These are phyloP conservation scores for Poeciliopsis turneri DNA, from an alignment of 2,797 vertebrate genomes.

Conservation along the genomic window DNA sequence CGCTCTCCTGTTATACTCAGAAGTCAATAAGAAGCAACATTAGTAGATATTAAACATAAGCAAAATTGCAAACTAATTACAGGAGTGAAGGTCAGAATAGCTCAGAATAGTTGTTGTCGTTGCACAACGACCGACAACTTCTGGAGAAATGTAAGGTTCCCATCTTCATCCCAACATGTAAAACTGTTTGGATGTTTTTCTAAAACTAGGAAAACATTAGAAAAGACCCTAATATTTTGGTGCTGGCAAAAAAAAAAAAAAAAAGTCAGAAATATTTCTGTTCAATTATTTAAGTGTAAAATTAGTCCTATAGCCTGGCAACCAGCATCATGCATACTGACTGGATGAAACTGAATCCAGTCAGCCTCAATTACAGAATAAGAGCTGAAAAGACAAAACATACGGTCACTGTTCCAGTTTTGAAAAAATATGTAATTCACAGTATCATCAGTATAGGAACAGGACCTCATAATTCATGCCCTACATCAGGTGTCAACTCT, in stretches of 20 bases:
- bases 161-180: not conserved
- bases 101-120: fast-evolving
- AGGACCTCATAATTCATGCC: not conserved
- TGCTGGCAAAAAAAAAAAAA: not conserved
- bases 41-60: constrained; percentile 10
- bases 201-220: not conserved
- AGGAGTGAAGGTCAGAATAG: not conserved
- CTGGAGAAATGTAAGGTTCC: not conserved
- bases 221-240: not conserved
- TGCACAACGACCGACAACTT: not conserved
- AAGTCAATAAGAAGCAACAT: constrained; percentile 38
- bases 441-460: not conserved
- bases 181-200: not conserved
- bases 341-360: not conserved
- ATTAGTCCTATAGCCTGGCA: not conserved
- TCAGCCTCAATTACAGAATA: not conserved
- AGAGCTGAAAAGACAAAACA: not conserved
- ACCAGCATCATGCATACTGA: not conserved
- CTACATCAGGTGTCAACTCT: not conserved
- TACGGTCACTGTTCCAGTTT: not conserved
- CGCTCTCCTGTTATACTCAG: constrained; percentile 11
- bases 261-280: not conserved
- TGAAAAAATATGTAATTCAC: not conserved
- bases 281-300: not conserved
- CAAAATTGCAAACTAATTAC: not conserved